These are phyloP conservation scores for Alca torda DNA, from an alignment of 2,797 vertebrate species.

Conservation along the genomic window DNA sequence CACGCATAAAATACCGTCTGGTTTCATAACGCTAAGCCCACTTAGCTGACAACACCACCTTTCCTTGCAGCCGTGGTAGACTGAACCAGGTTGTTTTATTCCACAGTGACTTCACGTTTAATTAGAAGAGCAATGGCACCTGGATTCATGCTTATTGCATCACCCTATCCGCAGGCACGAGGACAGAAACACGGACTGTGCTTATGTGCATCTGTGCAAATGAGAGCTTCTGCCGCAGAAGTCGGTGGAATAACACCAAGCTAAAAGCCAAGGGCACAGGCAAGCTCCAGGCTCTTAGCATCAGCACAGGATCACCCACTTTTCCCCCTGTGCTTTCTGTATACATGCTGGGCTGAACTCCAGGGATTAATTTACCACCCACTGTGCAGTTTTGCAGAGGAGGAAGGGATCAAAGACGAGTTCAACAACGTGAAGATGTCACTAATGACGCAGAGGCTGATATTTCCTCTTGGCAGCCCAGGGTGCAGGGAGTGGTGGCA, in stretches of 20 bases:
- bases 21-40: not conserved
- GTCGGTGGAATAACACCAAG: not conserved
- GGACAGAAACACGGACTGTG: not conserved
- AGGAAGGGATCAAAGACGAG: conserved; percentile 36
- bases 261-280: not conserved
- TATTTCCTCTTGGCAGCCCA: conserved; percentile 3
- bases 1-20: not conserved
- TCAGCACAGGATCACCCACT: not conserved
- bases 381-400: not conserved
- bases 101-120: not conserved
- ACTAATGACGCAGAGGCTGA: not conserved
- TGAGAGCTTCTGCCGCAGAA: not conserved
- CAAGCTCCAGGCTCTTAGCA: not conserved
- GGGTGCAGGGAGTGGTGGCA: not conserved
- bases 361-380: conserved; percentile 43
- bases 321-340: not conserved
- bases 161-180: not conserved
- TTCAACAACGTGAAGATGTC: not conserved
- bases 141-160: not conserved
- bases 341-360: conserved; percentile 9
- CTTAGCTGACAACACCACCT: not conserved
- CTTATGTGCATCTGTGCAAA: not conserved
- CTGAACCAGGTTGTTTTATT: not conserved
- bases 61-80: not conserved
- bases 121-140: not conserved